Base-by-base conservation (phyloP, 2,113 vertebrate species). In the Elachura formosa region DNA sequence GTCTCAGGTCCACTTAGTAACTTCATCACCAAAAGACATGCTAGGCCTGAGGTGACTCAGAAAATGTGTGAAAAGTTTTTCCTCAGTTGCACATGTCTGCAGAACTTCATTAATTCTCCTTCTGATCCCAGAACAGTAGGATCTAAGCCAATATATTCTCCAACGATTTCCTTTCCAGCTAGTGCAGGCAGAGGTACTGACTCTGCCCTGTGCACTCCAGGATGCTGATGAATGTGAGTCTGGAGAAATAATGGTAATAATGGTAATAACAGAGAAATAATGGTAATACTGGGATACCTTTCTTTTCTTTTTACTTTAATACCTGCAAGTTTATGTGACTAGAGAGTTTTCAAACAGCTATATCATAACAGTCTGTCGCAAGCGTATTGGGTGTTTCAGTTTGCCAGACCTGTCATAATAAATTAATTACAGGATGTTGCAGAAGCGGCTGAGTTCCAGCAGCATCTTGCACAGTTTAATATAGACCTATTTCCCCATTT, bases 371-470 rank as follows among this genome's bases (percentile, higher is more conserved):
- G 97, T 98, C 98, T 99, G 98, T 99, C 84, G 98, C 98, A 99
- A 99, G 98, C 90, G 98, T 98, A 98, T 99, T 99, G 98, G 98
- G 98, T 98, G 98, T 99, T 99, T 99, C 99, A 98, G 99, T 99
- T 99, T 99, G 99, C 98, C 98, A 98, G 98, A 98, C 98, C 98
- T 99, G 99, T 99, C 99, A 99, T 98, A 98, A 99, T 98, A 98
- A 99, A 99, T 99, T 99, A 99, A 99, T 99, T 98, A 99, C 98
- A 98, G 99, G 99, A 99, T 99, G 99, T 99, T 99, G 98, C 99
- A 99, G 98, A 99, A 98, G 96, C 98, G 98, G 98, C 98, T 98
- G 96, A 96, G 97, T 98, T 98, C 98, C 97, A 98, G 97, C 96
- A 98, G 97, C 98, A 98, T 98, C 98, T 98, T 98, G 97, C 97